phyloP scores from a whole-genome alignment of 1,140 invertebrate species.

The Phocides pigmalion region DNA sequence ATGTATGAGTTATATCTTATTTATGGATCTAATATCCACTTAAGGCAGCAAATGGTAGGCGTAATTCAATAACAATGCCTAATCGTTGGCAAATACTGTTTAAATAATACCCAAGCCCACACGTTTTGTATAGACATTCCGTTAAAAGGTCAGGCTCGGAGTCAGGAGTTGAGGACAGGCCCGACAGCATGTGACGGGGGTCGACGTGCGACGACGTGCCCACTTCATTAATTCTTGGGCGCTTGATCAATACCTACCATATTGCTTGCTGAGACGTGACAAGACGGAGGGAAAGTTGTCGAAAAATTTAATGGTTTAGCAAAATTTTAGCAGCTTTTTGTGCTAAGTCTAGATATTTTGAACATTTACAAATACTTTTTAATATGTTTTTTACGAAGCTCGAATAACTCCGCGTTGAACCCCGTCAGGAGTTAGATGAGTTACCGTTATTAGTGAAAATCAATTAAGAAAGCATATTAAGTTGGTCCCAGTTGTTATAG shows the following conservation, averaged over 20 bases:
- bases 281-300: constrained; percentile 17
- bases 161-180: constrained; percentile 49
- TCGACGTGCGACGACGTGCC: constrained; percentile 75
- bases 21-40: not conserved
- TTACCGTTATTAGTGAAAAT: no score
- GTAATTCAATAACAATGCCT: constrained; percentile 39
- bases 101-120: constrained; percentile 48
- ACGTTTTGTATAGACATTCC: constrained; percentile 69
- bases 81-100: constrained; percentile 33
- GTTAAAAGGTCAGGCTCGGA: constrained; percentile 49
- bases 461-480: no score
- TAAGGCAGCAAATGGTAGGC: constrained; percentile 32
- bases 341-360: no score
- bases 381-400: no score
- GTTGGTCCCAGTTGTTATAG: no score
- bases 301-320: constrained; percentile 18
- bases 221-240: constrained; percentile 79
- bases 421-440: no score
- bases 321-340: not conserved
- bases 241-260: constrained; percentile 68
- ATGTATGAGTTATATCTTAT: no score
- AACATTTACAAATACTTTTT: no score
- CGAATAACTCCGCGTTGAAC: no score
- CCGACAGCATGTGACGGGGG: constrained; percentile 71
- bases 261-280: constrained; percentile 48